A percentile compares a stretch with the other conserved stretches of the same genome.
These are phyloP conservation scores for Ctenopoma multispine DNA, from an alignment of 2,797 vertebrate genomes.

Conservation along the genomic window DNA sequence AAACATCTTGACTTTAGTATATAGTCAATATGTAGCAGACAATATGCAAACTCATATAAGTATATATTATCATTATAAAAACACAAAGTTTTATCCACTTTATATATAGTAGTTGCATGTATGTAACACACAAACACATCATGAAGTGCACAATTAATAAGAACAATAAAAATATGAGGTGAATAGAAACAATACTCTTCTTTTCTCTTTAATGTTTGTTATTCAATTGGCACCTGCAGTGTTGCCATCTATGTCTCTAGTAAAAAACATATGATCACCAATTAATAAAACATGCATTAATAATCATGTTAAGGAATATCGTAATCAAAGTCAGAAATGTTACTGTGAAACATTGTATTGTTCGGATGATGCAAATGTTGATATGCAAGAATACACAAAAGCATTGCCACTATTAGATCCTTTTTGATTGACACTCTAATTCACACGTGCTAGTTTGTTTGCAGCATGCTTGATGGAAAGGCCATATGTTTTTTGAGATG, in stretches of 20 bases:
- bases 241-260: neutral
- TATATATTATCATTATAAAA: constrained; percentile 13
- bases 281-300: neutral
- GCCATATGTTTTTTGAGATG: constrained; percentile 69
- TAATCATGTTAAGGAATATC: neutral
- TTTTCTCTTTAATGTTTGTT: neutral
- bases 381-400: constrained; percentile 26
- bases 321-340: neutral
- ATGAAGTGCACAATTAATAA: neutral
- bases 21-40: constrained; percentile 6
- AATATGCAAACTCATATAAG: neutral
- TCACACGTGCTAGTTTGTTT: constrained; percentile 59
- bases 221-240: constrained; percentile 1
- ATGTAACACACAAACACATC: neutral
- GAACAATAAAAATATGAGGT: neutral
- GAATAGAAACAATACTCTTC: neutral
- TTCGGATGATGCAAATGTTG: neutral
- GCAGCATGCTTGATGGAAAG: constrained; percentile 55
- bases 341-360: neutral
- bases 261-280: constrained; percentile 2
- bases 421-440: constrained; percentile 65
- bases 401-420: neutral
- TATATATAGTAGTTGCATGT: neutral
- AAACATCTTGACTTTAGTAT: constrained; percentile 42
- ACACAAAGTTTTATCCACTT: neutral